Percentiles rank a stretch among this genome's conserved stretches.
phyloP scores from a whole-genome alignment of 2,888 invertebrate genomes.

The Acanthosepion pharaonis region DNA sequence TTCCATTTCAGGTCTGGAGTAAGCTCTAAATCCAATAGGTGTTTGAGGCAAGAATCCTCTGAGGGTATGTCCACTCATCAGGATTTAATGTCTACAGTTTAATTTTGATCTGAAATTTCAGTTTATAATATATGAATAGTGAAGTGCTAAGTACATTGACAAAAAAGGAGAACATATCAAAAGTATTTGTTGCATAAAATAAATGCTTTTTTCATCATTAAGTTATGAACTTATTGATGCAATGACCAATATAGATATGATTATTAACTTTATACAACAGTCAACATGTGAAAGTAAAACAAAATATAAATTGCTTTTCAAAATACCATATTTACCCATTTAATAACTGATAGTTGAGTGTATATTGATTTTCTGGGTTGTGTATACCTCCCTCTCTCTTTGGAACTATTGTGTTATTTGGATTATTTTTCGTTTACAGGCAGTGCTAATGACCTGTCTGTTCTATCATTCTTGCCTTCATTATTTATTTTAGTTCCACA shows the following conservation, averaged over 20 bases:
- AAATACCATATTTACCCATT: background rate
- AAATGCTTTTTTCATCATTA: background rate
- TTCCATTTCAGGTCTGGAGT: too few relatives aligned
- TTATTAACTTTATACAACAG: background rate
- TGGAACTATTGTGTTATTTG: background rate
- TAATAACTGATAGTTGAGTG: background rate
- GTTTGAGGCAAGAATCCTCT: too few relatives aligned
- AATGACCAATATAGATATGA: background rate
- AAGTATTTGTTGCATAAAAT: too few relatives aligned
- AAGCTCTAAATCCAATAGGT: too few relatives aligned
- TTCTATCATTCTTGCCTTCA: background rate
- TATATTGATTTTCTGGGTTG: background rate
- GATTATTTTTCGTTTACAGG: background rate
- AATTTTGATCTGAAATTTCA: too few relatives aligned
- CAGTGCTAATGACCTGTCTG: background rate
- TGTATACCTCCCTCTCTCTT: background rate
- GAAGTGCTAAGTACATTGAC: too few relatives aligned
- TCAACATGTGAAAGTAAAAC: background rate
- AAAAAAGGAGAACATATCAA: too few relatives aligned
- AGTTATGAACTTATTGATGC: background rate
- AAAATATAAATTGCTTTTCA: background rate
- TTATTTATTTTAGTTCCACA: too few relatives aligned
- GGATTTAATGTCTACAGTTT: too few relatives aligned
- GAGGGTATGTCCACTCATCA: too few relatives aligned
- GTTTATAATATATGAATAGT: too few relatives aligned